Percentiles rank a stretch among this genome's conserved stretches.
Evolutionary conservation across 2,888 invertebrate genomes (phyloP).

Genomic region (Tinea trinotella): DNA sequence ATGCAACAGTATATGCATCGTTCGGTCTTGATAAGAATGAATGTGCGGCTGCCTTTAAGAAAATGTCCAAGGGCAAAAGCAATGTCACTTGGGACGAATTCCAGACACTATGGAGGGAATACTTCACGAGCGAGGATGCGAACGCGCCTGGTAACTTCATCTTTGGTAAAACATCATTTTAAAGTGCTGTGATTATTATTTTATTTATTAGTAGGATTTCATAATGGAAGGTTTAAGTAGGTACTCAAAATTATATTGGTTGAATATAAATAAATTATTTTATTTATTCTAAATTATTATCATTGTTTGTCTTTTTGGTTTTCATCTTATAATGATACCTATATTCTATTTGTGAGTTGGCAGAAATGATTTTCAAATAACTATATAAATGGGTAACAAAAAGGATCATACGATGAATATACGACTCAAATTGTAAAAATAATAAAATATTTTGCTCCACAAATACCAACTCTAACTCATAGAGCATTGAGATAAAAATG

Average conservation of each 20-base stretch:
- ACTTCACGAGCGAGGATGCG: slow-evolving; percentile 84
- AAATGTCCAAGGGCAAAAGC: slow-evolving; percentile 82
- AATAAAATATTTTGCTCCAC: not conserved
- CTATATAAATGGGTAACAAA: not conserved
- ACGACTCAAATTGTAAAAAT: not conserved
- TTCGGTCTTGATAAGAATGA: slow-evolving; percentile 83
- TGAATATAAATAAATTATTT: too few relatives aligned
- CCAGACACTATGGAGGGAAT: slow-evolving; percentile 86
- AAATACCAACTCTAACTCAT: not conserved
- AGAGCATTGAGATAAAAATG: not conserved
- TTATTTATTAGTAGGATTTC: too few relatives aligned
- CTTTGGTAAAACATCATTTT: slow-evolving; percentile 78
- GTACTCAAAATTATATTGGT: too few relatives aligned
- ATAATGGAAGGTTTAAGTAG: too few relatives aligned
- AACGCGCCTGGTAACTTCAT: slow-evolving; percentile 88
- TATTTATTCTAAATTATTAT: too few relatives aligned
- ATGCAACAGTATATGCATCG: slow-evolving; percentile 83
- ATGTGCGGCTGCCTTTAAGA: slow-evolving; percentile 82
- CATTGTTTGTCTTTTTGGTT: too few relatives aligned
- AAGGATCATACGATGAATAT: not conserved
- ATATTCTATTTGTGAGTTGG: too few relatives aligned
- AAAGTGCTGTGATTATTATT: not conserved
- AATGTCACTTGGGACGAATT: slow-evolving; percentile 84
- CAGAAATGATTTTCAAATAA: not conserved
- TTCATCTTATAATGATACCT: too few relatives aligned